phyloP scores from a whole-genome alignment of 2,888 invertebrate species.

The Eristalinus sepulchralis region DNA sequence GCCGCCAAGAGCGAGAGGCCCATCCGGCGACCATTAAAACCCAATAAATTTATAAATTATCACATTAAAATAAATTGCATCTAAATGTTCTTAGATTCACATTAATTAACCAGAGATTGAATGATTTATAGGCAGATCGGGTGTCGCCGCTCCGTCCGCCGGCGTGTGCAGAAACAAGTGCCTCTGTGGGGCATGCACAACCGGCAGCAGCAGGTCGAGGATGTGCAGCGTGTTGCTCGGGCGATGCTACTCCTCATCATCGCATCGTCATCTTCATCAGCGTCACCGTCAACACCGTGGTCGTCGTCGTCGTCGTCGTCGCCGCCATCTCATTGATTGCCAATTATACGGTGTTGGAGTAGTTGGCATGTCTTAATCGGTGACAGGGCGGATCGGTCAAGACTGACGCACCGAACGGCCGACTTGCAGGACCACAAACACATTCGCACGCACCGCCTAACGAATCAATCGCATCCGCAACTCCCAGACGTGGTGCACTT shows the following conservation, averaged over 20 bases:
- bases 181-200: constrained; percentile 52
- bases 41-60: constrained; percentile 81
- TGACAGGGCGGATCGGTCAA: constrained; percentile 68
- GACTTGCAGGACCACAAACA: constrained; percentile 28
- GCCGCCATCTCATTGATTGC: constrained; percentile 66
- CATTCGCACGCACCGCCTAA: background rate
- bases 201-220: constrained; percentile 8
- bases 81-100: constrained; percentile 81
- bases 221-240: background rate
- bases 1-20: constrained; percentile 32
- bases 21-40: constrained; percentile 76
- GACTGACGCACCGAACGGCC: constrained; percentile 63
- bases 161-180: constrained; percentile 59
- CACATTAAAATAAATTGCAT: constrained; percentile 81
- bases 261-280: constrained; percentile 42
- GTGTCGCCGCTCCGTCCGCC: constrained; percentile 74
- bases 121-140: constrained; percentile 81
- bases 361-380: constrained; percentile 71
- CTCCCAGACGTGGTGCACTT: constrained; percentile 26
- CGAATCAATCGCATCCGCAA: constrained; percentile 30
- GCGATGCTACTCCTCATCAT: constrained; percentile 45
- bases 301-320: constrained; percentile 20
- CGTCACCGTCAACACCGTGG: constrained; percentile 18
- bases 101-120: constrained; percentile 81
- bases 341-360: constrained; percentile 69